Evolutionary conservation across 1,140 invertebrate species (phyloP).

Genomic region (Kradibia gibbosae): DNA sequence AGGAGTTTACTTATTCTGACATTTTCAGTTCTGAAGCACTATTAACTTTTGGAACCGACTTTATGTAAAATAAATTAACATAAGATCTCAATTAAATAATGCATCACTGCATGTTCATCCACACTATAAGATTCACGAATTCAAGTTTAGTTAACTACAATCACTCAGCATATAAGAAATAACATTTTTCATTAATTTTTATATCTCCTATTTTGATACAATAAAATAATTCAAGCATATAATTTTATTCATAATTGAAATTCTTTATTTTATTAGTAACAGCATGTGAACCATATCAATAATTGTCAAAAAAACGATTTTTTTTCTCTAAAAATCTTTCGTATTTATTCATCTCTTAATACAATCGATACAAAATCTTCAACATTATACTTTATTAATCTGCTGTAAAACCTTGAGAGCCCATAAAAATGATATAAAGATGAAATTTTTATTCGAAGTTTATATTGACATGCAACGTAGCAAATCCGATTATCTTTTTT

Average conservation of each 20-base stretch:
- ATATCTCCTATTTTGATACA: background rate
- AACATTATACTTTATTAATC: background rate
- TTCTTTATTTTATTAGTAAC: background rate
- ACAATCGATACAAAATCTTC: background rate
- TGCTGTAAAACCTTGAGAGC: background rate
- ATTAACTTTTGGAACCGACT: background rate
- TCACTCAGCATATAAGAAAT: background rate
- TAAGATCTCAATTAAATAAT: slow-evolving; percentile 4
- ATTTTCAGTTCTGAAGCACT: background rate
- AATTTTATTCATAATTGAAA: background rate
- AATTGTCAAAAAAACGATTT: background rate
- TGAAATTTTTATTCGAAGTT: slow-evolving; percentile 11
- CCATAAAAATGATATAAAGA: background rate
- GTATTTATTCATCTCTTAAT: background rate
- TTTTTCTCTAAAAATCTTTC: background rate
- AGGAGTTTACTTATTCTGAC: background rate
- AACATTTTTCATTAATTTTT: background rate
- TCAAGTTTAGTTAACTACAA: background rate
- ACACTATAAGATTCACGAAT: background rate
- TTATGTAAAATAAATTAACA: background rate
- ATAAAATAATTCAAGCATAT: background rate
- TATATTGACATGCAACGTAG: slow-evolving; percentile 31
- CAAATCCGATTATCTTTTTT: slow-evolving; percentile 39
- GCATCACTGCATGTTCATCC: background rate
- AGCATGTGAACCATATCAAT: background rate